These are phyloP conservation scores for Dendrocincla tyrannina DNA, from an alignment of 2,797 vertebrate genomes.

Conservation along the genomic window DNA sequence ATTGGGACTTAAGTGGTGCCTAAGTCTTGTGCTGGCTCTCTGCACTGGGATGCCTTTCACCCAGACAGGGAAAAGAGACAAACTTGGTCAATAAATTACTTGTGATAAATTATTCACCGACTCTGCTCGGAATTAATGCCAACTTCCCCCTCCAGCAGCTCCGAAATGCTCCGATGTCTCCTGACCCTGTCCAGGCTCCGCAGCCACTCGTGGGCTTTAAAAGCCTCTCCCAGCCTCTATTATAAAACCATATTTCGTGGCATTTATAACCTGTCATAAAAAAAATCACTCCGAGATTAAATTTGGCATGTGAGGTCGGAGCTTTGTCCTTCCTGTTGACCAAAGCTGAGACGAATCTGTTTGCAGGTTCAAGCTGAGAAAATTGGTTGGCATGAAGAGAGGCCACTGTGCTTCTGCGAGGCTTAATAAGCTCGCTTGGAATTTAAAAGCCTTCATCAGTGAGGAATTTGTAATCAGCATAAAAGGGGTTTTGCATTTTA, in stretches of 20 bases:
- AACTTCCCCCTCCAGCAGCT: conserved; percentile 1
- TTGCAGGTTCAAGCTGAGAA: neutral
- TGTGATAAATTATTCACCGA: conserved; percentile 33
- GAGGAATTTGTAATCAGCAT: neutral
- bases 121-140: neutral
- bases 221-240: neutral
- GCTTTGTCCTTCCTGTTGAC: neutral
- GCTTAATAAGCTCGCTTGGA: neutral
- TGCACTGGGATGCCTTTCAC: neutral
- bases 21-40: conserved; percentile 31
- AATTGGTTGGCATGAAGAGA: neutral
- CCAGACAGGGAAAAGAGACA: neutral
- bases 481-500: neutral
- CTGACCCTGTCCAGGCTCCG: neutral
- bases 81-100: conserved; percentile 40
- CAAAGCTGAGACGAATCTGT: neutral
- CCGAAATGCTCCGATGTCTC: neutral
- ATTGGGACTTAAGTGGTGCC: conserved; percentile 49
- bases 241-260: conserved; percentile 2
- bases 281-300: neutral
- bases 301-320: neutral
- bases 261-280: neutral
- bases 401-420: neutral
- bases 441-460: conserved; percentile 15
- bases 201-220: neutral